phyloP scores from a whole-genome alignment of 2,888 invertebrate genomes.

The Adelphocoris suturalis region DNA sequence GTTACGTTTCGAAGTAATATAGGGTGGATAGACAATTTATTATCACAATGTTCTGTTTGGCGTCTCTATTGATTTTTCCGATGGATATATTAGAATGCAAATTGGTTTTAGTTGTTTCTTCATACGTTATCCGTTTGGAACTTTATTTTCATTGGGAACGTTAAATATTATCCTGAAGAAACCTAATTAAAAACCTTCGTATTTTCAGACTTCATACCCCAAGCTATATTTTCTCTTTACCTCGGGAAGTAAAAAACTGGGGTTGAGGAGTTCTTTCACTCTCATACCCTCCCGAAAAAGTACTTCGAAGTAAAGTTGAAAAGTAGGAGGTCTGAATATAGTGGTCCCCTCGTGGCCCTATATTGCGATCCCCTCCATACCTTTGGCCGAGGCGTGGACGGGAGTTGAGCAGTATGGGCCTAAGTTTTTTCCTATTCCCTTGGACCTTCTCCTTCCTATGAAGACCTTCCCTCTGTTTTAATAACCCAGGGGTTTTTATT shows the following conservation, averaged over 20 bases:
- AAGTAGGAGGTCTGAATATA: slow-evolving; percentile 34
- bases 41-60: too few relatives aligned
- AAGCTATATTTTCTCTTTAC: slow-evolving; percentile 29
- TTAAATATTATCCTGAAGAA: neutral
- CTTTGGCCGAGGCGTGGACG: neutral
- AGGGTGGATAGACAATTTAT: too few relatives aligned
- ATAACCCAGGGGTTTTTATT: slow-evolving; percentile 38
- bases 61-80: neutral
- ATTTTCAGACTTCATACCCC: neutral
- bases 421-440: slow-evolving; percentile 38
- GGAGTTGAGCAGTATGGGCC: slow-evolving; percentile 33
- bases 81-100: neutral
- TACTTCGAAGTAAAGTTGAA: slow-evolving; percentile 38
- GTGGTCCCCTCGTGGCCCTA: slow-evolving; percentile 49
- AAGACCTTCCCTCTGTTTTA: slow-evolving; percentile 45
- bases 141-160: neutral
- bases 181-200: slow-evolving; percentile 1
- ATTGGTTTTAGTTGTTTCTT: neutral
- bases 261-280: slow-evolving; percentile 28
- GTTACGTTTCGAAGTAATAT: too few relatives aligned
- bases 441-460: slow-evolving; percentile 20
- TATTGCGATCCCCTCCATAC: slow-evolving; percentile 24
- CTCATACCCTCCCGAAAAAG: slow-evolving; percentile 21
- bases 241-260: slow-evolving; percentile 5
- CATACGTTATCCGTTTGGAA: neutral